These are phyloP conservation scores for Melanocharis versteri DNA, from an alignment of 2,113 vertebrate genomes.

Conservation along the genomic window DNA sequence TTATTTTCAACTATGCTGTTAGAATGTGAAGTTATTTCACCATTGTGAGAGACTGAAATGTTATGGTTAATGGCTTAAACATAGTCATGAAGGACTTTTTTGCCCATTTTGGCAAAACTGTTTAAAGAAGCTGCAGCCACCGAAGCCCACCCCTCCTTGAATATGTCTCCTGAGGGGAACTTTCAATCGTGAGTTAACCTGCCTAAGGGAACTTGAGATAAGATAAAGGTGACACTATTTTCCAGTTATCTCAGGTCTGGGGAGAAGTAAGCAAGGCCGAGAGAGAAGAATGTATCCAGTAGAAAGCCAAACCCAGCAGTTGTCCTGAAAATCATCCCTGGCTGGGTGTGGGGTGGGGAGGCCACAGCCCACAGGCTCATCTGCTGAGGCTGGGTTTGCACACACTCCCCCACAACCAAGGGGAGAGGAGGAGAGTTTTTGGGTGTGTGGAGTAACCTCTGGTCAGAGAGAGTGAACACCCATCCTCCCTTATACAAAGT, in stretches of 20 bases:
- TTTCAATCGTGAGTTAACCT: not conserved
- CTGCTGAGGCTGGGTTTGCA: not conserved
- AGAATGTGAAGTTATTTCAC: not conserved
- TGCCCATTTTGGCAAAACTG: not conserved
- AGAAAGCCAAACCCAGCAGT: not conserved
- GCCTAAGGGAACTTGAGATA: not conserved
- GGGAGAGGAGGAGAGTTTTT: not conserved
- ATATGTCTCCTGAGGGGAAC: not conserved
- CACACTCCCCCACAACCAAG: not conserved
- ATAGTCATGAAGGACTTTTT: not conserved
- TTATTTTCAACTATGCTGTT: not conserved
- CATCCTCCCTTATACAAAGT: not conserved
- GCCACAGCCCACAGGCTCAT: not conserved
- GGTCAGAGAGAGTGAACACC: not conserved
- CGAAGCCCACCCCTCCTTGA: accelerated
- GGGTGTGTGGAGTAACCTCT: not conserved
- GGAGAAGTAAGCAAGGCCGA: not conserved
- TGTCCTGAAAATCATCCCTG: not conserved
- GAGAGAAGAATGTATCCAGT: not conserved
- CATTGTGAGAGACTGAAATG: not conserved
- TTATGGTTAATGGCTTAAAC: not conserved
- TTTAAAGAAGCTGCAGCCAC: not conserved
- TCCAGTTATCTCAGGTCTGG: not conserved
- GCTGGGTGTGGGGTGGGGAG: accelerated
- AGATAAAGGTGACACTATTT: not conserved